Evolutionary conservation across 2,888 invertebrate genomes (phyloP), one percentile per base, ranked within the genome.

Genomic region (Harpagoxenus sublaevis): DNA sequence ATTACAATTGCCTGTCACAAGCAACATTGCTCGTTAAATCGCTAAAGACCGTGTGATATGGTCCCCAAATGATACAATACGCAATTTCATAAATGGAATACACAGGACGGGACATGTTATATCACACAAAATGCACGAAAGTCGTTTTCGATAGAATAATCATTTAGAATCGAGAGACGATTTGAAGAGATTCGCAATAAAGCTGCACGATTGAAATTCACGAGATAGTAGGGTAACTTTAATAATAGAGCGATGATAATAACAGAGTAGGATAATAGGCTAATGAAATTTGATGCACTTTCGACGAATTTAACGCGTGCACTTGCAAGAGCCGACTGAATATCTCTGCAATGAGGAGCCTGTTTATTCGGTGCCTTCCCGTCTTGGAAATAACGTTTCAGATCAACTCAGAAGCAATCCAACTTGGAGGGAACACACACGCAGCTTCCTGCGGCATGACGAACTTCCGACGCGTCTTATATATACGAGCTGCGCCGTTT

Each of bases 1-100:
- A 91, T 91, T 89, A 85, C 90, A 87, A 91, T 91, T 87, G 75
- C 73, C 87, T 87, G 91, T 90, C 89, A 74, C 55, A 66, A 77
- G 51, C 91, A 91, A 84, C 53, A 63, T 75, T 73, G 66, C 82
- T 70, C 66, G 62, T 88, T 68, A 83, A 85, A 86, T 89, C 78
- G 63, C 71, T 75, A 74, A 71, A 84, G 73, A 3, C 63, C 75
- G 10, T 53, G 55, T 60, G 31, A 78, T 62, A 51, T 62, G 23
- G 23, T 23, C 5, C 39, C n/a, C 6, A 39, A 71, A 79, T 18
- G 9, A 2, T 28, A 66, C n/a, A 6, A 70, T 79, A 51, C 9
- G 10, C 60, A 71, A 73, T 81, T 81, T 62, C 9, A 31, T 39
- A 73, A 73, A 51, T 68, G 35, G 42, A 68, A 57, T 48, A 18